Base-by-base conservation (phyloP, 2,797 vertebrate genomes). In the Dryobates pubescens region DNA sequence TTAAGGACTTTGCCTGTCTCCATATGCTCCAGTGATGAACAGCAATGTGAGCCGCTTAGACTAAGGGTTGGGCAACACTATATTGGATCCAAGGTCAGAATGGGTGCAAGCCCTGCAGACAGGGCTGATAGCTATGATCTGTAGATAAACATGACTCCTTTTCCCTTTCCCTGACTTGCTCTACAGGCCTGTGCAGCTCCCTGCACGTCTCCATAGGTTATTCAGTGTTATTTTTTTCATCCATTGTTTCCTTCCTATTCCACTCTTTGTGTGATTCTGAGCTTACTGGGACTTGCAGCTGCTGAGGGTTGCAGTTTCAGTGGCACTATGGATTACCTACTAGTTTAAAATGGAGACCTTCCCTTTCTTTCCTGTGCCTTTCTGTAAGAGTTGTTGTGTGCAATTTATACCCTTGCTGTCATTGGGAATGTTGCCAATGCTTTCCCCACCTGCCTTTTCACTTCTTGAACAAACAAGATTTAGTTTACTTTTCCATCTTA, bases 401-500 rank as follows among this genome's bases (percentile, higher is more conserved):
- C 10, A 24, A 27, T 75, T 78, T 49, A 41, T 54, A 30, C 34
- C 23, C 23, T 6, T 30, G 24, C 7, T 87, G 57, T 58, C 6
- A 0, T 16, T 3, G 7, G 68, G 89, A 86, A 30, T 30, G 8
- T 73, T 61, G 34, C 69, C 47, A 82, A 2, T 10, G 13, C 13
- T 77, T 62, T 79, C 29, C 32, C 32, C 45, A 56, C 43, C 43
- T 59, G 38, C 38, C 64, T 29, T 84, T 93, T 91, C 62, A 29
- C 49, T 86, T 78, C 86, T 47, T 51, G 32, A 51, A 71, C 61
- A 84, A 92, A 83, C 34, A 96, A 67, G 45, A 30, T 76, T 74
- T 38, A 13, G 53, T 88, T 96, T 93, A 81, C 74, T 88, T 94
- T 91, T 86, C 62, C 45, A 11, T 36, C 41, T 77, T 79, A 76